phyloP scores from a whole-genome alignment of 1,140 invertebrate species.

The Atopsyche davidsoni region DNA sequence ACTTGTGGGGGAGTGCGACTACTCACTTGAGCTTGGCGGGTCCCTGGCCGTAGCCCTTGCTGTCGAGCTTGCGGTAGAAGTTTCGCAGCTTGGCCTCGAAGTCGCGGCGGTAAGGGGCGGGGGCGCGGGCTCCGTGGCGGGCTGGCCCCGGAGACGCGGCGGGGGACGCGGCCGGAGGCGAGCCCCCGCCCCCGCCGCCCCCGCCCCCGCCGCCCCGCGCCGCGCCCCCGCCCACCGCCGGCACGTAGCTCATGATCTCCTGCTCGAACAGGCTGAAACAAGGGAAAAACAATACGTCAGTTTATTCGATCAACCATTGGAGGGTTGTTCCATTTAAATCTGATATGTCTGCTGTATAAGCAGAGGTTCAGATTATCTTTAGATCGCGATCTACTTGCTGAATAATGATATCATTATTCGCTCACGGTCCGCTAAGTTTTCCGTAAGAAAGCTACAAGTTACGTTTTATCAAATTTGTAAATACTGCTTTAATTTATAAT shows the following conservation, averaged over 20 bases:
- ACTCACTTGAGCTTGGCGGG: slow-evolving; percentile 91
- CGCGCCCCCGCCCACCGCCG: slow-evolving; percentile 58
- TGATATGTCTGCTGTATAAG: too few species aligned
- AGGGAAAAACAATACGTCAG: too few species aligned
- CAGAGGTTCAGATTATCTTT: too few species aligned
- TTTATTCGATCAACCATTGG: too few species aligned
- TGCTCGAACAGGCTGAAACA: slow-evolving; percentile 87
- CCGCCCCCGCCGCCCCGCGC: slow-evolving; percentile 37
- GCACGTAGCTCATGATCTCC: slow-evolving; percentile 97
- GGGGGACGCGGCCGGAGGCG: slow-evolving; percentile 67
- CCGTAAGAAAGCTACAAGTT: too few species aligned
- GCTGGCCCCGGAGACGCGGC: slow-evolving; percentile 72
- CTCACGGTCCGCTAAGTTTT: too few species aligned
- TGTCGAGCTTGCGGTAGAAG: slow-evolving; percentile 92
- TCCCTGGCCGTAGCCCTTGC: slow-evolving; percentile 94
- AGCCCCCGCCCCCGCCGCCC: slow-evolving; percentile 17
- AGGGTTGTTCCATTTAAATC: too few species aligned
- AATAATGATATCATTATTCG: too few species aligned
- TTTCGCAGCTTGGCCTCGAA: slow-evolving; percentile 93
- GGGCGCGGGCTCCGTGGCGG: slow-evolving; percentile 68
- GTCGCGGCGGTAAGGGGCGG: slow-evolving; percentile 83
- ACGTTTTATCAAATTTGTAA: too few species aligned
- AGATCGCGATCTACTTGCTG: too few species aligned
- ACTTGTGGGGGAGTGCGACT: neutral
- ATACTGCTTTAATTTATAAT: too few species aligned